Base-by-base conservation (phyloP, 2,113 vertebrate species). In the Empidonax traillii region DNA sequence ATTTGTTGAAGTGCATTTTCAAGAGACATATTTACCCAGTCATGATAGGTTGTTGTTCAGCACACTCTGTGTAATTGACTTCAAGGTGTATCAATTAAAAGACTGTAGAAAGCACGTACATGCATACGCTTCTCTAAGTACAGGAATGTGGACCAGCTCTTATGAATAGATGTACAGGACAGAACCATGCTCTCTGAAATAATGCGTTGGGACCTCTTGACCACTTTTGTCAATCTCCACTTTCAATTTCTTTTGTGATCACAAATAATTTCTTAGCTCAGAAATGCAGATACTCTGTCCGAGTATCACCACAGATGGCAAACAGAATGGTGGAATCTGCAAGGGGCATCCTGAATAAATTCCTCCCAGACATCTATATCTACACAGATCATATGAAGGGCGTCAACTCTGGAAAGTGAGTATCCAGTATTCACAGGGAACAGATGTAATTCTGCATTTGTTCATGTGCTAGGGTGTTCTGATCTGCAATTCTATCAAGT, bases 341-440 rank as follows among this genome's bases (percentile, higher is more conserved):
- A 74, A 98, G 99, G 87, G 97, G 98, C 76, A 75, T 99, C 94
- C 97, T 99, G 63, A 99, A 99, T 98, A 98, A 98, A 93, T 99
- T 99, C 83, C 96, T 99, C 43, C 99, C 99, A 7, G 99, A 99
- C 88, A 98, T 99, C 94, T 99, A 99, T 95, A 99, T 99, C 93
- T 98, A 99, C 96, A 99, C 99, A 0, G 99, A 99, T 97, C 99
- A 99, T 93, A 98, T 99, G 98, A 99, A 99, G 79, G 99, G 99
- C 10, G 46, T 94, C 89, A 98, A 85, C 97, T 99, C 99, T 82
- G 99, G 99, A 78, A 99, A 99, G 99, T 99, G 96, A 98, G 99
- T 99, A 94, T 91, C 51, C 56, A 19, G 27, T 44, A 18, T 88
- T 81, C 47, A 47, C 14, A 65, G 63, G 55, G 41, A 76, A 55